A percentile compares a stretch with the other conserved stretches of the same genome.
Conservation (phyloP, 1,140 invertebrate genomes). For the Teleopsis dalmanni region DNA sequence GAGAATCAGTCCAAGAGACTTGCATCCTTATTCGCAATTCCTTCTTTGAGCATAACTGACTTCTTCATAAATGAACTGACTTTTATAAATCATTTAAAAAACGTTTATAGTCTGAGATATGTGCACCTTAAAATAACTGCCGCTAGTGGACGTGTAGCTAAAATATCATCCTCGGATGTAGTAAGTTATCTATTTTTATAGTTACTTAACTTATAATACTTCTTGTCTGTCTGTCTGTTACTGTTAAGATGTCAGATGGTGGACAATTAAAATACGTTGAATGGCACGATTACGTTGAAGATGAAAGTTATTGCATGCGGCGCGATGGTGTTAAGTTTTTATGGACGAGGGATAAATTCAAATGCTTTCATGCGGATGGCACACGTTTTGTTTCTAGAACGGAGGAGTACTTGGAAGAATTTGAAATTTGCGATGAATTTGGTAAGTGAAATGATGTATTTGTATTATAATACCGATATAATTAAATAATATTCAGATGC, state of each 20-base stretch:
- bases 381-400: conserved; percentile 22
- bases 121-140: conserved; percentile 26
- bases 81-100: conserved; percentile 20
- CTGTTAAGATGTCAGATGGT: conserved; percentile 2
- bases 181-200: background rate
- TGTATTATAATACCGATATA: too few species aligned
- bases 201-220: background rate
- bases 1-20: too few species aligned
- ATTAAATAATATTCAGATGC: too few species aligned
- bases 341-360: conserved; percentile 19
- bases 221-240: background rate
- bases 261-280: conserved; percentile 15
- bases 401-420: background rate
- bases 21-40: too few species aligned
- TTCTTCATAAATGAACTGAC: conserved; percentile 22
- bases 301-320: conserved; percentile 31
- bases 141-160: conserved; percentile 16
- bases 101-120: conserved; percentile 20
- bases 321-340: conserved; percentile 30
- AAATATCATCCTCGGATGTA: background rate
- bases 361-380: conserved; percentile 32
- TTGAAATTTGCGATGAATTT: background rate
- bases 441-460: too few species aligned
- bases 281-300: conserved; percentile 37
- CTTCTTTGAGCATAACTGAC: too few species aligned